Evolutionary conservation across 2,797 vertebrate species (phyloP).

Genomic region (Cryptoprocta ferox): DNA sequence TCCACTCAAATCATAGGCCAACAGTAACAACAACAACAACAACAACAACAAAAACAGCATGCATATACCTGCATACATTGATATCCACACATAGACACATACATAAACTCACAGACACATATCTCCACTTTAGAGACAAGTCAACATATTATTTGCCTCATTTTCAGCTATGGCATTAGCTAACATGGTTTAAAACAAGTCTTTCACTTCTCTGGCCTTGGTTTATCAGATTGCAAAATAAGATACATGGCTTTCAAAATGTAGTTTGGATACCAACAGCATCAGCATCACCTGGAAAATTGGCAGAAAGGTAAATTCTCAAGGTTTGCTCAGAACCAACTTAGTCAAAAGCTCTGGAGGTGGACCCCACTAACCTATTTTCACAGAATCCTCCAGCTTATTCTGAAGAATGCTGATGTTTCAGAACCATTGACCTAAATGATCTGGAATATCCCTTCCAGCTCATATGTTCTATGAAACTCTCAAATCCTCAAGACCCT

Average conservation of each 20-base stretch:
- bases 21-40: not conserved
- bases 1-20: not conserved
- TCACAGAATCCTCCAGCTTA: not conserved
- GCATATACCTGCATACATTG: not conserved
- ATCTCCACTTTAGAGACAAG: not conserved
- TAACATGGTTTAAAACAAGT: not conserved
- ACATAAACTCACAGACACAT: not conserved
- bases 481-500: not conserved
- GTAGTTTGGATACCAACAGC: not conserved
- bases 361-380: not conserved
- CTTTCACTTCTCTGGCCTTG: not conserved
- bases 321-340: not conserved
- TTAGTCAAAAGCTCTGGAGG: not conserved
- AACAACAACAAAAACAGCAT: not conserved
- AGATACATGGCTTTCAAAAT: not conserved
- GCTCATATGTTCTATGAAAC: not conserved
- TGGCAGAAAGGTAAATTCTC: not conserved
- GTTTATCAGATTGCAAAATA: not conserved
- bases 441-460: not conserved
- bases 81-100: not conserved
- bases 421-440: not conserved
- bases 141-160: not conserved
- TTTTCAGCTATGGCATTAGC: not conserved
- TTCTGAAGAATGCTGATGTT: not conserved
- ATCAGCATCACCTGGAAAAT: not conserved